phyloP scores from a whole-genome alignment of 2,888 invertebrate genomes.

The Mesorhabditis spiculigera region DNA sequence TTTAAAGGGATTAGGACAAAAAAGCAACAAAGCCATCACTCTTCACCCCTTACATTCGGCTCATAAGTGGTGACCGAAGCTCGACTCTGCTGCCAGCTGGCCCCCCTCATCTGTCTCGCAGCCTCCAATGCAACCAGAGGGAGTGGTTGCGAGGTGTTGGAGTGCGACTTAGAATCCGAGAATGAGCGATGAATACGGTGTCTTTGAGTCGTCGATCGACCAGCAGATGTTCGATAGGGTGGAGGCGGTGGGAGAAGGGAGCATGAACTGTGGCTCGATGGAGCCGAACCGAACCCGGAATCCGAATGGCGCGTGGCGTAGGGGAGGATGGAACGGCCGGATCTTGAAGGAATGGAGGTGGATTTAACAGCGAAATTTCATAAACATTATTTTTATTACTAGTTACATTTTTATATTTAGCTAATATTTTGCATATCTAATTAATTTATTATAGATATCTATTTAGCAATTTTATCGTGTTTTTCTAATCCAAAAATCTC shows the following conservation, averaged over 20 bases:
- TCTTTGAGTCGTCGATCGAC: constrained; percentile 13
- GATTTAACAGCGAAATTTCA: too few relatives aligned
- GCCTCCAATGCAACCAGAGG: constrained; percentile 14
- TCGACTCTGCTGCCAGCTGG: constrained; percentile 18
- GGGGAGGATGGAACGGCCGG: constrained; percentile 40
- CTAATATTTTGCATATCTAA: too few relatives aligned
- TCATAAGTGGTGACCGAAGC: not conserved
- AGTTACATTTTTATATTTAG: too few relatives aligned
- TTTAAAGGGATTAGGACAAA: too few relatives aligned
- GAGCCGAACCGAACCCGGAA: constrained; percentile 53
- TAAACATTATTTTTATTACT: too few relatives aligned
- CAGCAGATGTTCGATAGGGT: constrained; percentile 39
- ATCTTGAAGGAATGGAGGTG: constrained; percentile 10
- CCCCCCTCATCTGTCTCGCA: constrained; percentile 10
- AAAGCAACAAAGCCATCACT: too few relatives aligned
- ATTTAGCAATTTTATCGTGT: too few relatives aligned
- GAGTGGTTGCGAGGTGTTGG: constrained; percentile 15
- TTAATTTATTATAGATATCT: too few relatives aligned
- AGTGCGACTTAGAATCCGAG: constrained; percentile 41
- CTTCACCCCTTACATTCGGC: not conserved
- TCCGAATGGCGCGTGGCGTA: constrained; percentile 54
- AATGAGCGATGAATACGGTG: constrained; percentile 52
- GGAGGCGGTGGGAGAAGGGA: constrained; percentile 56
- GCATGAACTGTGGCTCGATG: constrained; percentile 42
- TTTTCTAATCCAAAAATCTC: too few relatives aligned